Base-by-base conservation (phyloP, 2,797 vertebrate species). In the Gallirallus australis region DNA sequence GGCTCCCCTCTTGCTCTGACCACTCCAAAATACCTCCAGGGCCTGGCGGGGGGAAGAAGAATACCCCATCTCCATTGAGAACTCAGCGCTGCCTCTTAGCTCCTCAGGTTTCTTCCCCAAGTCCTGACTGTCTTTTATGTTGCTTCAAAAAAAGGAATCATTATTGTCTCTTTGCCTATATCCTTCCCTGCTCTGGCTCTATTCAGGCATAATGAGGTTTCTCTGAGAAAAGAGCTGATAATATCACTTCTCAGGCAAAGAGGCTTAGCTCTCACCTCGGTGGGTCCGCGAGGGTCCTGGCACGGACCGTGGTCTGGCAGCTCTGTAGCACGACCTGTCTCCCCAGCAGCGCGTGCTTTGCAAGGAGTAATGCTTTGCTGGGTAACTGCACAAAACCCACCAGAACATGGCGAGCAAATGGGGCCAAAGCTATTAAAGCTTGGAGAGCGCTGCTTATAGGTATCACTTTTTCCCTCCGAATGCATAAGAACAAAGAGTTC, bases 141-240 rank as follows among this genome's bases (percentile, higher is more conserved):
- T 9, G 50, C 80, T 75, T 86, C n/a, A 95, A 68, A 84, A 83
- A 90, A 89, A 72, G 77, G 47, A 40, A 83, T 60, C 88, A 86
- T 93, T 93, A 85, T 93, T 1, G 2, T 68, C 65, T 54, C 75
- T 90, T 11, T 71, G 76, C 94, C 64, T 81, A 37, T 42, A 70
- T 59, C 73, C 70, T 78, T 85, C 35, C 37, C 69, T 39, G 64
- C 73, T 54, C 64, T 0, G 7, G 50, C 71, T 76, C 83, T 79
- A 57, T 94, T 94, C 75, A 69, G 60, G 33, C 47, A 70, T 48
- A 93, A 94, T 81, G 53, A 48, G 37, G 71, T 72, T 85, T 80
- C 75, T 91, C 89, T 94, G 91, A 89, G 89, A 92, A 91, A 63
- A 83, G 72, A 86, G 76, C 76, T 66, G 94, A 93, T 95, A 95